Evolutionary conservation across 2,113 vertebrate species (phyloP).

Genomic region (Sula dactylatra): DNA sequence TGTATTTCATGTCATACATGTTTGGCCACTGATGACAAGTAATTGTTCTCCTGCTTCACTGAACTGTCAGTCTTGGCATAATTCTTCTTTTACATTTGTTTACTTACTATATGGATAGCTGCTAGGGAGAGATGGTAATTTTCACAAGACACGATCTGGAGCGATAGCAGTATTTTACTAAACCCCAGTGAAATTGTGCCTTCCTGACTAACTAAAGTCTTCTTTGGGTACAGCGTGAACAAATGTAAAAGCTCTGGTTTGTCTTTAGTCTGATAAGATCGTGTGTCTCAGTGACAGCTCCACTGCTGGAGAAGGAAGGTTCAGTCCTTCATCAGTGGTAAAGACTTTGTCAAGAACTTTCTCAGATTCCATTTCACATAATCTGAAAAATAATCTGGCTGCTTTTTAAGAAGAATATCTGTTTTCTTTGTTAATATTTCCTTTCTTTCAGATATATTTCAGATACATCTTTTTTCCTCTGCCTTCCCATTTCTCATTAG

Average conservation of each 20-base stretch:
- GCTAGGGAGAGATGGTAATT: neutral
- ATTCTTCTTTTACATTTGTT: neutral
- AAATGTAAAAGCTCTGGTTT: neutral
- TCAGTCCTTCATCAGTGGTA: neutral
- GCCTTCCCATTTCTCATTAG: neutral
- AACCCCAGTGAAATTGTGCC: neutral
- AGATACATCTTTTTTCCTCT: neutral
- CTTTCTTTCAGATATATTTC: neutral
- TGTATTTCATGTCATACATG: neutral
- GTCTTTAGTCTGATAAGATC: neutral
- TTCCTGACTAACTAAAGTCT: neutral
- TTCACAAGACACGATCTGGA: neutral
- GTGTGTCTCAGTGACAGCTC: neutral
- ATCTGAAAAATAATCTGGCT: neutral
- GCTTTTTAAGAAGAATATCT: neutral
- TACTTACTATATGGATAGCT: neutral
- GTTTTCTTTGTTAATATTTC: neutral
- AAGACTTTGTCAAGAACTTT: neutral
- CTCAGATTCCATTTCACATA: neutral
- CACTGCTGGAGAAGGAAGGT: neutral
- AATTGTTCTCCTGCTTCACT: neutral
- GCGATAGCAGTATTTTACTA: neutral
- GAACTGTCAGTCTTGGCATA: neutral
- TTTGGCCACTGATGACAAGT: neutral
- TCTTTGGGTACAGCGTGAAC: neutral